These are phyloP conservation scores for Choloepus didactylus DNA, from an alignment of 2,797 vertebrate genomes.

Conservation along the genomic window DNA sequence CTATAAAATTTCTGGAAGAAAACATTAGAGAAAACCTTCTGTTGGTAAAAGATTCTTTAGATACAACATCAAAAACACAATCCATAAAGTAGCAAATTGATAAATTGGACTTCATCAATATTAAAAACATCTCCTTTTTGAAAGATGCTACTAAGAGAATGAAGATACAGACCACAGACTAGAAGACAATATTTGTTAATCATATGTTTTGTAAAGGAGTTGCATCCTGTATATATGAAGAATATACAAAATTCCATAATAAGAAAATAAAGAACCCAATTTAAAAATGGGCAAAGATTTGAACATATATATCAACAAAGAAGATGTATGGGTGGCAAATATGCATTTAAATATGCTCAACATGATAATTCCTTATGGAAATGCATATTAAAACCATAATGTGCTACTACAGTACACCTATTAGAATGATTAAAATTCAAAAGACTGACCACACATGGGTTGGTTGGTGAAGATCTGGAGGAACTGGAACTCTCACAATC, in stretches of 20 bases:
- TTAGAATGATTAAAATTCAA: neutral
- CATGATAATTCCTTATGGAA: neutral
- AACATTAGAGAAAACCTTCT: neutral
- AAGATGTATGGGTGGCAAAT: neutral
- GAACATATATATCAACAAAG: neutral
- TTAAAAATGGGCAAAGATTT: neutral
- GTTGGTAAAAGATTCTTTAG: constrained; percentile 5
- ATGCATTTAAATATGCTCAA: neutral
- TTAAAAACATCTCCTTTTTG: neutral
- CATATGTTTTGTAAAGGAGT: neutral
- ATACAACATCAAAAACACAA: neutral
- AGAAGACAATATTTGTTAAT: neutral
- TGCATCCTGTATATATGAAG: neutral
- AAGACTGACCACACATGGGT: neutral
- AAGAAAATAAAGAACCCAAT: neutral
- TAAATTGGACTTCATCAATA: neutral
- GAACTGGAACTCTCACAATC: neutral
- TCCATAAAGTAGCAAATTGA: neutral
- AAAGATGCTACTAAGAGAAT: neutral
- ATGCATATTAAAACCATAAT: neutral
- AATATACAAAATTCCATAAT: neutral
- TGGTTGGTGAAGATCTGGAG: too few species aligned
- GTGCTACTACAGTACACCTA: neutral
- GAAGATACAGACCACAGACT: neutral
- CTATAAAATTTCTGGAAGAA: neutral